These are phyloP conservation scores for Thaumetopoea pityocampa DNA, from an alignment of 1,140 invertebrate species.

Conservation along the genomic window DNA sequence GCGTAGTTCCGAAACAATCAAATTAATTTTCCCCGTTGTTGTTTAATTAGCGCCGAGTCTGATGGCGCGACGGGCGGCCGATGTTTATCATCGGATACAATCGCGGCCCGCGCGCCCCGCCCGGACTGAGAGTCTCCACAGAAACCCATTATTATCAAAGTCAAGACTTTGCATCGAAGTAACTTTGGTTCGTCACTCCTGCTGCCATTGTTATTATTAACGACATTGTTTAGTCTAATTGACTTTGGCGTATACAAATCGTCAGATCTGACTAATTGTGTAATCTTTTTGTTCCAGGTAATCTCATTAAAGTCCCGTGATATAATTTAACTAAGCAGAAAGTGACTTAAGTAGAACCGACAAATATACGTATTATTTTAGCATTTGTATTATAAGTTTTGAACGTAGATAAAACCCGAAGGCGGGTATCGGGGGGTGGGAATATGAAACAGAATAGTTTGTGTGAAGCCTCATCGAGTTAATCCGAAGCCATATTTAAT, in stretches of 20 bases:
- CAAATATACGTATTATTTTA: constrained; percentile 9
- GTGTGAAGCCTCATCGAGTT: constrained; percentile 62
- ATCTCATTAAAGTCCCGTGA: constrained; percentile 24
- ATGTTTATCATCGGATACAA: constrained; percentile 73
- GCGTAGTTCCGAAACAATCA: constrained; percentile 68
- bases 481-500: constrained; percentile 75
- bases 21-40: constrained; percentile 72
- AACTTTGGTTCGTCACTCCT: constrained; percentile 71
- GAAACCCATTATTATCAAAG: constrained; percentile 69
- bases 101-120: constrained; percentile 40
- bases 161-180: constrained; percentile 67
- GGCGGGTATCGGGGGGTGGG: constrained; percentile 21
- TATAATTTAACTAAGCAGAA: constrained; percentile 10
- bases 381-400: not conserved
- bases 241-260: constrained; percentile 51
- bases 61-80: constrained; percentile 62
- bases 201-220: constrained; percentile 59
- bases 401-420: constrained; percentile 1
- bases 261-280: constrained; percentile 40
- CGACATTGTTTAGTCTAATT: constrained; percentile 59
- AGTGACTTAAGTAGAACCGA: constrained; percentile 4
- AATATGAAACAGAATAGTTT: constrained; percentile 66
- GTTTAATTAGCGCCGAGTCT: constrained; percentile 70
- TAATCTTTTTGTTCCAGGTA: constrained; percentile 64
- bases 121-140: constrained; percentile 34